These are phyloP conservation scores for Ceratina australensis DNA, from an alignment of 1,140 invertebrate genomes.

Conservation along the genomic window DNA sequence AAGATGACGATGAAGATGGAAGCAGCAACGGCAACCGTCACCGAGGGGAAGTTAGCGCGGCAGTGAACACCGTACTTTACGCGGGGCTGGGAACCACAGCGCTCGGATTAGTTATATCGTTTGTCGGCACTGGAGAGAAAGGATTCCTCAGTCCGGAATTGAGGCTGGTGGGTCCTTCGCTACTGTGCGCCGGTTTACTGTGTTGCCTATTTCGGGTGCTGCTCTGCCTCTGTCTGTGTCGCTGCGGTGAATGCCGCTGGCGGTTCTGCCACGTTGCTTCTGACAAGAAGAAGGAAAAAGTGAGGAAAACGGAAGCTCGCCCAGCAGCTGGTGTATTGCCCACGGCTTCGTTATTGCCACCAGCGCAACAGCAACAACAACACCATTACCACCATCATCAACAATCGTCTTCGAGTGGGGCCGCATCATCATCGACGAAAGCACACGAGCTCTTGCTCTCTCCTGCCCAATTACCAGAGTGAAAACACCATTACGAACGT, in stretches of 20 bases:
- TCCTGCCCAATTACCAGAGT: slow-evolving; percentile 73
- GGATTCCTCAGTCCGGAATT: slow-evolving; percentile 92
- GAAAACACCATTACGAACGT: slow-evolving; percentile 61
- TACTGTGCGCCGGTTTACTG: slow-evolving; percentile 82
- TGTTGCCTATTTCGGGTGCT: slow-evolving; percentile 82
- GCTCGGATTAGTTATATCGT: slow-evolving; percentile 90
- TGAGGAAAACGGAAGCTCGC: slow-evolving; percentile 62
- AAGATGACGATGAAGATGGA: slow-evolving; percentile 80
- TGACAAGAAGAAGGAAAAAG: slow-evolving; percentile 66
- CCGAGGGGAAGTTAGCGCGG: slow-evolving; percentile 82
- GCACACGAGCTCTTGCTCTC: slow-evolving; percentile 73
- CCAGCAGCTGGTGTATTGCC: slow-evolving; percentile 56
- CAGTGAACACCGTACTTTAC: slow-evolving; percentile 89
- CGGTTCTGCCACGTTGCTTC: slow-evolving; percentile 64
- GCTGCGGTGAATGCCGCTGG: slow-evolving; percentile 76
- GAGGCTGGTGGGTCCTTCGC: slow-evolving; percentile 89
- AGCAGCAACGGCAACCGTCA: slow-evolving; percentile 70
- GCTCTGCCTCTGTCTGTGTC: slow-evolving; percentile 82
- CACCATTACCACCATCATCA: neutral
- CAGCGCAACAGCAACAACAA: slow-evolving; percentile 50
- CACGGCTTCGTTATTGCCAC: slow-evolving; percentile 68
- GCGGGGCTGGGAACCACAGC: slow-evolving; percentile 91
- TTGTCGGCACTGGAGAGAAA: slow-evolving; percentile 93
- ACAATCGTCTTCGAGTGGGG: slow-evolving; percentile 44
- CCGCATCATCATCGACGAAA: slow-evolving; percentile 62